phyloP scores from a whole-genome alignment of 2,888 invertebrate genomes.

The Drosophila prolongata region DNA sequence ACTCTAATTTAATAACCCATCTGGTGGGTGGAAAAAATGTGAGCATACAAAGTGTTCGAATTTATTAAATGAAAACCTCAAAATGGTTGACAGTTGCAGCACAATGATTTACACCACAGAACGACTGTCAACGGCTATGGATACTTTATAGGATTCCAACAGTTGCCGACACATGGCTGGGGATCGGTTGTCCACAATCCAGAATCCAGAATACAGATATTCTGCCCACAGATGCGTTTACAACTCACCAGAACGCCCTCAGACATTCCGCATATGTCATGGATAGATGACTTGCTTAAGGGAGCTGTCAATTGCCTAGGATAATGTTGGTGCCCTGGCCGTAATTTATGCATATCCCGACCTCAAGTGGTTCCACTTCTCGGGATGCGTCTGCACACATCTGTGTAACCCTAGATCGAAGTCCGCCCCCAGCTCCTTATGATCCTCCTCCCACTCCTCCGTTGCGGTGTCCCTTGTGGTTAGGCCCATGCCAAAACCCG shows the following conservation, averaged over 20 bases:
- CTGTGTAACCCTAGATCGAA: conserved; percentile 62
- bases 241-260: conserved; percentile 58
- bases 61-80: conserved; percentile 43
- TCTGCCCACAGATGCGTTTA: conserved; percentile 56
- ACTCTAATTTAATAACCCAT: conserved; percentile 72
- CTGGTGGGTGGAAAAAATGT: conserved; percentile 4
- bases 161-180: conserved; percentile 72
- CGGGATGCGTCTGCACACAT: conserved; percentile 50
- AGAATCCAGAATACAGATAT: conserved; percentile 55
- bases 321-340: conserved; percentile 45
- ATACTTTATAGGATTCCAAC: conserved; percentile 29
- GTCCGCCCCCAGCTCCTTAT: conserved; percentile 41
- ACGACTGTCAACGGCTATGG: conserved; percentile 51
- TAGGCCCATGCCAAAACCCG: conserved; percentile 48
- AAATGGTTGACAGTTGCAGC: conserved; percentile 21
- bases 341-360: conserved; percentile 61
- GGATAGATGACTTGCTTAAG: conserved; percentile 49
- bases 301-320: conserved; percentile 68
- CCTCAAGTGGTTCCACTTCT: conserved; percentile 63
- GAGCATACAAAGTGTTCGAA: conserved; percentile 9
- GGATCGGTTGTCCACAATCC: conserved; percentile 47
- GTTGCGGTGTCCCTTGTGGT: conserved; percentile 22
- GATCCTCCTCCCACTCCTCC: conserved; percentile 12
- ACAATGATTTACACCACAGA: conserved; percentile 36
- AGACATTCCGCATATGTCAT: conserved; percentile 26